phyloP scores from a whole-genome alignment of 2,797 vertebrate species.

The Trichosurus vulpecula region DNA sequence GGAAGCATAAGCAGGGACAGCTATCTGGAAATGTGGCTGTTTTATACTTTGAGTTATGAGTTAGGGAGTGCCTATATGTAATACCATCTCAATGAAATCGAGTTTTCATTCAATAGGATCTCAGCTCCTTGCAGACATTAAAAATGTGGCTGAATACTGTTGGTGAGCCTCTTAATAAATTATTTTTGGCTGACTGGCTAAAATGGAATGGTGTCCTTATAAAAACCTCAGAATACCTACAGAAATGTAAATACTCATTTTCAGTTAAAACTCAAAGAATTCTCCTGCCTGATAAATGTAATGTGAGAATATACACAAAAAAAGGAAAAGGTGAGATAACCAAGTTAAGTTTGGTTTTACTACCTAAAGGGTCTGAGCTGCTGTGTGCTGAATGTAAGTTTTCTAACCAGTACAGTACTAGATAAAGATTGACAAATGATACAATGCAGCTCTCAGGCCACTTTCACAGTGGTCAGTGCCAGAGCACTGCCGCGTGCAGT shows the following conservation, averaged over 20 bases:
- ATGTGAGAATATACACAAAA: background rate
- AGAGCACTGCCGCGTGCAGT: background rate
- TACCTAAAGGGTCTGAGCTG: background rate
- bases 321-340: background rate
- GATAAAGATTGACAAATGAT: background rate
- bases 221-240: background rate
- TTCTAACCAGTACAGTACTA: background rate
- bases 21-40: too few species aligned
- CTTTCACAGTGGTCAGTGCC: background rate
- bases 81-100: background rate
- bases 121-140: background rate
- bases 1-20: too few species aligned
- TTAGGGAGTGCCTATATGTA: too few species aligned
- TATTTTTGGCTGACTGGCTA: background rate
- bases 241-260: background rate
- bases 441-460: background rate
- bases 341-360: background rate
- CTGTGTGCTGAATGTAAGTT: background rate
- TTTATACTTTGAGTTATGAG: too few species aligned
- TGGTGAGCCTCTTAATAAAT: background rate
- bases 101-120: background rate
- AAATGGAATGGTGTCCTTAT: background rate
- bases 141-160: background rate
- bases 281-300: background rate
- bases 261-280: background rate